Evolutionary conservation across 2,888 invertebrate species (phyloP), one percentile per base, ranked within the genome.

Genomic region (Caradrina clavipalpis): DNA sequence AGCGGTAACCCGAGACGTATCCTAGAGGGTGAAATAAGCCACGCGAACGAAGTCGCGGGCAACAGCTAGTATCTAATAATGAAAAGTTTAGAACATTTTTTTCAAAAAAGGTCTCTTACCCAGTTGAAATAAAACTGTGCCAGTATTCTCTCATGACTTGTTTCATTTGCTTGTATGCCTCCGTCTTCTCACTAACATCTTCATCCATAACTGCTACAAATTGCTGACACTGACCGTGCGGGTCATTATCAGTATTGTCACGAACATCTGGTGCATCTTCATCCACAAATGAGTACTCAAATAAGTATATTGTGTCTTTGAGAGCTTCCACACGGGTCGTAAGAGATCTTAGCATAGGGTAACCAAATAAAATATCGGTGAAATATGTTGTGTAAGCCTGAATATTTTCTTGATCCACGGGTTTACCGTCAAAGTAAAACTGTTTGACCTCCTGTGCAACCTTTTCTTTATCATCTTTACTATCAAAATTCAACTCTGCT

Each of bases 361-460:
- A 89, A 4, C 70, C 80, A 77, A 92, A 90, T 7, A 87, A 19
- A 11, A 85, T 49, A 96, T 97, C 95, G 5, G 89, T 80, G 55
- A 85, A 85, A 49, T 83, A 92, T 60, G 75, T 65, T 19, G 86
- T 74, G 50, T 79, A 90, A 8, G 65, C 6, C 17, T 78, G 49
- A 59, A 87, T 67, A 6, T 72, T 84, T 0, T 78, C 67, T 47
- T 76, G 67, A 26, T 62, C 59, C 7, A 91, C 78, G 0, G 68
- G 22, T 2, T 82, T 22, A n/a, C 83, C 69, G 7, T 89, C 90
- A 75, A 92, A 93, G 76, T 91, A 91, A 78, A 87, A 89, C 0
- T 82, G 19, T 74, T 88, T 91, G 1, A 90, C 67, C 47, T 50
- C 57, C 19, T 78, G 58, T 1, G 87, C 86, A 1, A 91, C 69